Evolutionary conservation across 1,140 invertebrate species (phyloP), one percentile per base, ranked within the genome.

Genomic region (Hypothenemus hampei): DNA sequence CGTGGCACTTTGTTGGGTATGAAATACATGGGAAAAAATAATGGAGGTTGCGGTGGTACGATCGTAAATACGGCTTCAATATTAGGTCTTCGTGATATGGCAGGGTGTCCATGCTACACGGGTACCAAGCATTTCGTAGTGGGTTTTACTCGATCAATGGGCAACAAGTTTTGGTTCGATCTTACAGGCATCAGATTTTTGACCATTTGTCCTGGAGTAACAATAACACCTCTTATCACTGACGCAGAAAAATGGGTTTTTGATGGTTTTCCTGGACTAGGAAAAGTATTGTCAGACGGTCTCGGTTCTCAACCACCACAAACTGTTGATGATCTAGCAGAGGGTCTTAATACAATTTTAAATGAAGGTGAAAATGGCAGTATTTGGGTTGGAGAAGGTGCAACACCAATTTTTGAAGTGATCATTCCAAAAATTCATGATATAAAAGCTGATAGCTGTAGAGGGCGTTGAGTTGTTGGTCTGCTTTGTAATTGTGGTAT

Each of bases 121-220:
- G 77, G 71, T 5, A 75, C 76, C 1, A 79, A 78, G 58, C 73
- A 77, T 58, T 75, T 75, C 3, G 70, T 78, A 3, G 59, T 80
- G 16, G 78, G 77, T 20, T 67, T 77, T 23, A 78, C 69, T 11
- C 40, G 52, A 23, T 61, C 60, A 2, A 58, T 75, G n/a, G 74
- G 71, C n/a, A 62, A 55, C 7, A 46, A 62, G 2, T 64, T 61
- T 13, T 59, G 65, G 58, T 23, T 69, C 19, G 60, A 75, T 10
- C 65, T 64, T 22, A 75, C 73, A 6, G 72, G 72, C 2, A 69
- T 76, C 3, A 68, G 70, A 54, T 68, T 76, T 18, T 44, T 75
- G 15, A 69, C 72, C 0, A 59, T 76, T 6, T 75, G 73, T 49
- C 60, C 60, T 2, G 74, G 72, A 23, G 57, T 73, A 2, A 67